Base-by-base conservation (phyloP, 2,888 invertebrate species). In the Boloria selene region DNA sequence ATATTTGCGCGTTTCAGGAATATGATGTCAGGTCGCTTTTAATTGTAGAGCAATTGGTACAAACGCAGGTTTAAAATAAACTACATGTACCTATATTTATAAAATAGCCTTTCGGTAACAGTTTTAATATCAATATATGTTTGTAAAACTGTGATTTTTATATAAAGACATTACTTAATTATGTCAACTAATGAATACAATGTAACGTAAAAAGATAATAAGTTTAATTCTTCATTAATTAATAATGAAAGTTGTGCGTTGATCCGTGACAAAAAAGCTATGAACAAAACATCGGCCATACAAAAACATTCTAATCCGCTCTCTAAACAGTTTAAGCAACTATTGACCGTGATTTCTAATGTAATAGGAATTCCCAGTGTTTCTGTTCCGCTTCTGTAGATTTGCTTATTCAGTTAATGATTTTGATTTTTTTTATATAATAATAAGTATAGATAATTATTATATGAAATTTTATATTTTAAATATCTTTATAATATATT, bases 311-410 rank as follows among this genome's bases (percentile, higher is more conserved):
- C 51, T 62, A 71, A 71, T 69, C 69, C 64, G 26, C 65, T 69
- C 65, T 67, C 67, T 69, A 65, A 69, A 67, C 65, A 65, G 65
- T 63, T 61, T 61, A 63, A 64, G 67, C 31, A 38, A 10, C 67
- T 66, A 68, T 70, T 66, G 70, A 66, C 66, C 66, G 65, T 68
- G 59, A 64, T 56, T 64, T 61, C 58, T 47, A 64, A 60, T 63
- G 64, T 61, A 64, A 69, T 63, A 65, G 65, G 60, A 63, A 69
- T 63, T 56, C 65, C 62, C 68, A 44, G 63, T 62, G 56, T 60
- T 51, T 56, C 62, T 61, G 49, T 64, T 62, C 22, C 65, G 55
- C 59, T 64, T 61, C 53, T 62, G 47, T 56, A 64, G 42, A 38
- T 64, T 61, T 58, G 52, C 61, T 54, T 64, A 61, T 56, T 38